Conservation (phyloP, 1,140 invertebrate species). For the Leguminivora glycinivorella region DNA sequence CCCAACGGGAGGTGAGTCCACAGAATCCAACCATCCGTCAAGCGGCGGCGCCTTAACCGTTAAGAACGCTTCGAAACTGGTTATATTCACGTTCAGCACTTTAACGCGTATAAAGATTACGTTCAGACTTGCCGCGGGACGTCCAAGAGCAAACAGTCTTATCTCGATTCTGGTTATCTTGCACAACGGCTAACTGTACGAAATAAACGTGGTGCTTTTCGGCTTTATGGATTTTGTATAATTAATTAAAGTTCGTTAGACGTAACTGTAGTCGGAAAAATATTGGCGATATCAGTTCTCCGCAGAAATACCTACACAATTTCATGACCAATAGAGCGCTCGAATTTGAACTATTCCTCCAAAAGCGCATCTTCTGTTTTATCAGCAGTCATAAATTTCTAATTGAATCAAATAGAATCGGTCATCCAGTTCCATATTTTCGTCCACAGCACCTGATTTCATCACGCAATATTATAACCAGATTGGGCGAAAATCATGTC, state of each 20-base stretch:
- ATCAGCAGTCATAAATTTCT: no score
- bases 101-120: constrained; percentile 44
- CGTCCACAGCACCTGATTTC: no score
- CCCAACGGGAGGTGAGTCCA: constrained; percentile 77
- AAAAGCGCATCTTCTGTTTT: no score
- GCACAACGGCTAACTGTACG: constrained; percentile 52
- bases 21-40: constrained; percentile 46
- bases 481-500: no score
- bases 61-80: constrained; percentile 63
- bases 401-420: no score
- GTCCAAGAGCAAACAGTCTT: constrained; percentile 45
- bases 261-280: constrained; percentile 40
- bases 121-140: constrained; percentile 37
- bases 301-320: no score
- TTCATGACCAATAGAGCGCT: no score
- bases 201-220: constrained; percentile 40
- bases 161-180: constrained; percentile 53
- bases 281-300: no score
- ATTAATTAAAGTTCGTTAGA: constrained; percentile 37
- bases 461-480: no score
- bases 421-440: no score
- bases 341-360: no score
- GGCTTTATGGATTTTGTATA: constrained; percentile 37
- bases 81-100: constrained; percentile 46
- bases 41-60: constrained; percentile 52